These are phyloP conservation scores for Thymelicus acteon DNA, from an alignment of 2,888 invertebrate genomes.

Conservation along the genomic window DNA sequence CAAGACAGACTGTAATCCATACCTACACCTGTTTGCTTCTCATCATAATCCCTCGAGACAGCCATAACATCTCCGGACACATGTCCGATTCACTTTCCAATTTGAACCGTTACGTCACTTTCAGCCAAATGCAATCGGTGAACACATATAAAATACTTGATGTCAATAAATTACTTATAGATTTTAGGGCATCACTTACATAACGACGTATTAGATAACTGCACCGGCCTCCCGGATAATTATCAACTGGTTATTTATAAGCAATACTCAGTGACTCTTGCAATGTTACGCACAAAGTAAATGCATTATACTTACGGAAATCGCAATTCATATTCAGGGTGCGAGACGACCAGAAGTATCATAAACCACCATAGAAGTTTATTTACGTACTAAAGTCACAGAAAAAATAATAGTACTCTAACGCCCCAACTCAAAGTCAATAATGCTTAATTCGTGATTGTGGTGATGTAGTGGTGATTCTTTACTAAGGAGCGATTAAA, in stretches of 20 bases:
- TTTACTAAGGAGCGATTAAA: no score
- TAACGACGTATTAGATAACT: slow-evolving; percentile 17
- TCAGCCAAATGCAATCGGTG: slow-evolving; percentile 3
- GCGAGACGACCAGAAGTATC: no score
- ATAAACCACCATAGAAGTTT: no score
- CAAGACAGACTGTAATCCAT: slow-evolving; percentile 20
- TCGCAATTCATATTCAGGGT: no score
- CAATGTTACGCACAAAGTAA: no score
- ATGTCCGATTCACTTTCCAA: slow-evolving; percentile 31
- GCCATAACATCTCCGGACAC: slow-evolving; percentile 20
- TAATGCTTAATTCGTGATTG: no score
- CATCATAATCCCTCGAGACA: slow-evolving; percentile 28
- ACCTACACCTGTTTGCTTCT: slow-evolving; percentile 24
- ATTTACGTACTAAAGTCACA: no score
- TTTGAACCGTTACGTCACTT: slow-evolving; percentile 19
- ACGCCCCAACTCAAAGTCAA: no score
- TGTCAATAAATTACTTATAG: background rate
- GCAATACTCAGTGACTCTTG: no score
- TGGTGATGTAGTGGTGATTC: no score
- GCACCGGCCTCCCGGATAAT: background rate
- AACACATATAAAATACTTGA: background rate
- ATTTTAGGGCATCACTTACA: slow-evolving; percentile 23
- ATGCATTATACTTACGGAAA: no score
- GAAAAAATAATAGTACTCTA: no score
- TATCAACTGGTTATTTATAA: background rate